Evolutionary conservation across 2,113 vertebrate species (phyloP), one percentile per base, ranked within the genome.

Genomic region (Eurystomus gularis): DNA sequence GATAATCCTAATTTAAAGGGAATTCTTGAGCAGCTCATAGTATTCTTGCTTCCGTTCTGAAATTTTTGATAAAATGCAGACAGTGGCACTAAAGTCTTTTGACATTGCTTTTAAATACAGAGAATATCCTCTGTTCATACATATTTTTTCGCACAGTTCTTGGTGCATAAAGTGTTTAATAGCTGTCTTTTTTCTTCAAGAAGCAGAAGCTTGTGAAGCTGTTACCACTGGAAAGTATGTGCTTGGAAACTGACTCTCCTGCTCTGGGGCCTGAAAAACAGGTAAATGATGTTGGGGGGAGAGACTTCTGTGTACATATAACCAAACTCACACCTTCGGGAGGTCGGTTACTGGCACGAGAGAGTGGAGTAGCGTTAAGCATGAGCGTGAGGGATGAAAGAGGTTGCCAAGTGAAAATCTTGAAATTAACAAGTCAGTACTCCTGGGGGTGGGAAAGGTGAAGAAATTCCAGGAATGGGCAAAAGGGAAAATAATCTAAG

Each of bases 161-260:
- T 86, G 82, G 44, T 78, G 17, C 68, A 33, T 39, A 60, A 81
- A 71, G 12, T 1, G 20, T 92, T 96, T 86, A 95, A 82, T 52
- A n/a, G 6, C 46, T 96, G 16, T 94, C 39, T 94, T 95, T 52
- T 98, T 98, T 78, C 88, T 97, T 95, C 95, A 99, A 99, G 99
- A 99, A 99, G 98, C 99, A 99, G 98, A 99, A 99, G 94, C 98
- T 99, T 61, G 99, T 99, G 96, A 99, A 99, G 86, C 98, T 99
- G 97, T 88, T 99, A 82, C 99, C 99, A 13, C 97, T 99, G 76
- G 99, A 99, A 94, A 98, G 96, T 92, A 98, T 99, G 77, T 99
- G 99, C 90, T 97, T 99, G 82, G 99, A 99, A 98, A 99, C 99
- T 1, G 99, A 99, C 86, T 99, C 99, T 35, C 99, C 99, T 80